phyloP scores from a whole-genome alignment of 2,888 invertebrate genomes.

The Balanococcus diminutus region DNA sequence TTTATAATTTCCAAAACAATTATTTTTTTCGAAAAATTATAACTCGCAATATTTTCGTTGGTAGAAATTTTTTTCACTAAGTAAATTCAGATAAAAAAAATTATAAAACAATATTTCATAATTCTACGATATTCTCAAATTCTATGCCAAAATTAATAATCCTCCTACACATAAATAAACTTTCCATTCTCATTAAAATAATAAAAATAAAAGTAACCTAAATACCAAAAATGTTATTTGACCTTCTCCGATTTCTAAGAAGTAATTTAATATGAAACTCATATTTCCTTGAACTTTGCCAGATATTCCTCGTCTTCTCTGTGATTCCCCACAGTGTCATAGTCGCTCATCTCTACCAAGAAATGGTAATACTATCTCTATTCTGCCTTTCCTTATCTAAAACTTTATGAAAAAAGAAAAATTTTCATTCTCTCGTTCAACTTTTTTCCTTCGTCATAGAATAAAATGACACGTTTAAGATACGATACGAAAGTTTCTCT shows the following conservation, averaged over 20 bases:
- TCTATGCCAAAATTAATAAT: background rate
- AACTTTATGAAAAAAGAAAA: background rate
- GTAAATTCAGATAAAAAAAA: too few species aligned
- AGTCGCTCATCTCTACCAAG: background rate
- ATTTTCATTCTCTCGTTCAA: background rate
- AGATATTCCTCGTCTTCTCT: background rate
- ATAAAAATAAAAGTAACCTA: background rate
- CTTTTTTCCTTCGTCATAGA: background rate
- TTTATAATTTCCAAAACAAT: too few species aligned
- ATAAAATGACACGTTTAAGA: background rate
- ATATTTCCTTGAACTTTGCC: background rate
- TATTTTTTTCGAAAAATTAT: too few species aligned
- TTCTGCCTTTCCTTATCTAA: background rate
- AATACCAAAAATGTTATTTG: background rate
- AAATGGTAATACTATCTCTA: background rate
- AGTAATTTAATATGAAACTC: slow-evolving; percentile 9
- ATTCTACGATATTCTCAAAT: background rate
- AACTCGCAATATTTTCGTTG: too few species aligned
- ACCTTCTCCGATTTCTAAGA: background rate
- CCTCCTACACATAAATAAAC: background rate
- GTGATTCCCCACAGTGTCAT: background rate
- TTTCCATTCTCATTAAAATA: background rate
- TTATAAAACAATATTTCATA: too few species aligned
- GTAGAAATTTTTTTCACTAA: too few species aligned
- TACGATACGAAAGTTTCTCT: background rate